Base-by-base conservation (phyloP, 1,140 invertebrate species). In the Akabosia matsudoensis region DNA sequence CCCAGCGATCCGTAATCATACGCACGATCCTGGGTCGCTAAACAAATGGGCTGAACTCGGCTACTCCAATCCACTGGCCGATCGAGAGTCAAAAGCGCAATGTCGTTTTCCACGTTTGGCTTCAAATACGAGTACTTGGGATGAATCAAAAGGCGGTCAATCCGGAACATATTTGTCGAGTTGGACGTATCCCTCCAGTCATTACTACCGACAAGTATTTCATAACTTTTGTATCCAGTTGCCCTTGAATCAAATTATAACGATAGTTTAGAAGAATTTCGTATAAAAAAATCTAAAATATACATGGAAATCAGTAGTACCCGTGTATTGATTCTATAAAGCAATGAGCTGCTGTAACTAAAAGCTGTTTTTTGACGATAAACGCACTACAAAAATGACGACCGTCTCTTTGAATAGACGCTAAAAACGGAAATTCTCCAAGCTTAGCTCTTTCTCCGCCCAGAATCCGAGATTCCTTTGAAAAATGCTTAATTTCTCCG, bases 321-420 rank as follows among this genome's bases (percentile, higher is more conserved):
- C 71, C 28, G 34, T 56, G 67, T 26, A 77, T 18, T 16, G n/a
- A 14, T 1, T 73, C 54, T 4, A 77, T n/a, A 34, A 79, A 79
- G 52, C 86, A 87, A 76, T 87, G 86, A 70, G 84, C 85, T 26
- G 86, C 85, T 33, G 83, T 84, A n/a, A 87, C 34, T 52, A 85
- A 79, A 78, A 81, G 84, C 10, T 81, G 26, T 28, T 82, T 76
- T 45, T 79, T 82, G 61, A 86, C 82, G 34, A 87, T 79, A 24
- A 84, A 83, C 1, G 83, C 86, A n/a, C 86, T 85, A 76, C 86
- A 87, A 64, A 80, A 82, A 67, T 81, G 82, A 3, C 26, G n/a
- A 0, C 76, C 79, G 28, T 79, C 34, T 7, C 33, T 73, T 54
- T 77, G 61, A 45, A 79, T 67, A 22, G 79, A 78, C 1, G 64